Conservation (phyloP, 53 echinoderm and acorn worm genomes). For the Crossaster papposus region DNA sequence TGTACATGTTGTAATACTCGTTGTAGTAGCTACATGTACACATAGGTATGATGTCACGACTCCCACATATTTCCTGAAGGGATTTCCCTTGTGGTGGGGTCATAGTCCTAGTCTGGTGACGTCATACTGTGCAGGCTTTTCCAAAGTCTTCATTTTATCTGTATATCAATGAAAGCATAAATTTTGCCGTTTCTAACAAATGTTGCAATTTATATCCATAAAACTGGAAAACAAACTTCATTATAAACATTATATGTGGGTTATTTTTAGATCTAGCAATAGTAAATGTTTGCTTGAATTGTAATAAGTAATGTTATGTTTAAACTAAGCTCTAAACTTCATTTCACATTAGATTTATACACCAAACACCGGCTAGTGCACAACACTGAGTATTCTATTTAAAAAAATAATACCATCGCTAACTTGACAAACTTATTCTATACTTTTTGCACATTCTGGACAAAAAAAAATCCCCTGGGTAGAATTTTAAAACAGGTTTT, state of each 20-base stretch:
- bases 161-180: background rate
- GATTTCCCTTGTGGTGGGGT: slow-evolving; percentile 19
- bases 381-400: background rate
- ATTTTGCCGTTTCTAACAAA: background rate
- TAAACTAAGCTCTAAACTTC: background rate
- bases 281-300: background rate
- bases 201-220: too few species aligned
- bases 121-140: slow-evolving; percentile 5
- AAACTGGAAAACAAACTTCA: too few species aligned
- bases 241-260: background rate
- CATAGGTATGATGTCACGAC: slow-evolving; percentile 7
- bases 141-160: background rate
- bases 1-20: slow-evolving; percentile 1
- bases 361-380: background rate
- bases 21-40: background rate
- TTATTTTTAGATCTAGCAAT: background rate
- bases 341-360: background rate
- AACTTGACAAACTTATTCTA: too few species aligned
- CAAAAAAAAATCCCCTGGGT: background rate
- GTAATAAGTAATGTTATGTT: background rate
- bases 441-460: too few species aligned
- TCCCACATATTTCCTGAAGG: background rate
- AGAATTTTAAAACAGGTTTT: too few species aligned
- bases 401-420: too few species aligned
- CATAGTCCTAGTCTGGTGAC: slow-evolving; percentile 44